phyloP scores from a whole-genome alignment of 1,140 invertebrate species.

The Maconellicoccus hirsutus region DNA sequence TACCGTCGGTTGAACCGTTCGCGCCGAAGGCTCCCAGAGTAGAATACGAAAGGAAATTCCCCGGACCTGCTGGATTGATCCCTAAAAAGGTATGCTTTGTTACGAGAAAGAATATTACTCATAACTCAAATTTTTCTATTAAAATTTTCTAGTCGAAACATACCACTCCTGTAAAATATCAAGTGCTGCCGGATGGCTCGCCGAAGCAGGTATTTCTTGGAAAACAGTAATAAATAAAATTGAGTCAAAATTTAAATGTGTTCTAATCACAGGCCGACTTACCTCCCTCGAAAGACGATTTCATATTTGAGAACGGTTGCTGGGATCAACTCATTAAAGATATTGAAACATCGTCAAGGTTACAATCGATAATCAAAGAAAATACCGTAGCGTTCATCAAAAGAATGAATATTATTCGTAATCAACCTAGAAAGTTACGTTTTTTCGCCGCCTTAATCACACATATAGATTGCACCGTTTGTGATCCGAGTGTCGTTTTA shows the following conservation, averaged over 20 bases:
- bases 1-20: not conserved
- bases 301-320: not conserved
- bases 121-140: not conserved
- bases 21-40: not conserved
- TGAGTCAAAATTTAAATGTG: not conserved
- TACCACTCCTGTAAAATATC: not conserved
- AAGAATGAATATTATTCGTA: not conserved
- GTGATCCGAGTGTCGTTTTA: slow-evolving; percentile 23
- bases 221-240: not conserved
- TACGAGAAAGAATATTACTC: not conserved
- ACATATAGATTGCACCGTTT: slow-evolving; percentile 24
- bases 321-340: not conserved
- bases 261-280: not conserved
- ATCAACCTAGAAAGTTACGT: slow-evolving; percentile 21
- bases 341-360: not conserved
- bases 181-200: not conserved
- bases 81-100: slow-evolving; percentile 23
- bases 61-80: slow-evolving; percentile 25
- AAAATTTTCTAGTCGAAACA: not conserved
- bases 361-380: not conserved
- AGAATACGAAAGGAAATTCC: slow-evolving; percentile 24
- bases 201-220: not conserved
- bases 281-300: not conserved
- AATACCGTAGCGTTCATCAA: not conserved
- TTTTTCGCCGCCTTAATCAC: slow-evolving; percentile 25